Base-by-base conservation (phyloP, 2,888 invertebrate genomes). In the Lasioglossum villosulum region DNA sequence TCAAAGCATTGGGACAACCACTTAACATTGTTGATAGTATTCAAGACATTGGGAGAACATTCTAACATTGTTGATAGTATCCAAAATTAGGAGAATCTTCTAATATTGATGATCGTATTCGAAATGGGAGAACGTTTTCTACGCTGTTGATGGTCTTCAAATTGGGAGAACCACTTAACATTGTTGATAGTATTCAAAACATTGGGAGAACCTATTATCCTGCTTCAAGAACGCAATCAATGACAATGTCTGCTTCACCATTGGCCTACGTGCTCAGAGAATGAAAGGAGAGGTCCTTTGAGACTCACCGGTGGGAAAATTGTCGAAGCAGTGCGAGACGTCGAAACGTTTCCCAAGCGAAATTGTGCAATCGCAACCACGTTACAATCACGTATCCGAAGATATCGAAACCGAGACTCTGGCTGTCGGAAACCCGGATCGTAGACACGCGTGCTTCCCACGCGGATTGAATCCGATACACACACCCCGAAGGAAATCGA, bases 361-460 rank as follows among this genome's bases (percentile, higher is more conserved):
- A 76, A 79, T 80, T 80, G 72, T 71, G 75, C 78, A 83, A 80
- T 48, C 59, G 42, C 37, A 37, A 19, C 73, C 80, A 74, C 78
- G 74, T 63, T 23, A n/a, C 37, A 48, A 42, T 30, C 37, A 59
- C 39, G 1, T 30, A 56, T 63, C 75, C 14, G 63, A 56, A 27
- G 27, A 70, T 79, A 78, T 85, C 84, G 89, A 89, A 91, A 90
- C 89, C 75, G 86, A 90, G 74, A 76, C 82, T 45, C 56, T 37
- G 16, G 78, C 10, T 63, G 14, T 30, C 66, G 75, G 81, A 81
- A 75, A 85, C 73, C 59, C 59, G 80, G 48, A 87, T 70, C 81
- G 78, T 63, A 30, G 80, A 68, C 71, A 52, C 56, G 75, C 45
- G 12, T 14, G 76, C 37, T 89, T 86, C 78, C 70, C 80, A 82